Evolutionary conservation across 2,113 vertebrate species (phyloP).

Genomic region (Pachypanchax playfairii): DNA sequence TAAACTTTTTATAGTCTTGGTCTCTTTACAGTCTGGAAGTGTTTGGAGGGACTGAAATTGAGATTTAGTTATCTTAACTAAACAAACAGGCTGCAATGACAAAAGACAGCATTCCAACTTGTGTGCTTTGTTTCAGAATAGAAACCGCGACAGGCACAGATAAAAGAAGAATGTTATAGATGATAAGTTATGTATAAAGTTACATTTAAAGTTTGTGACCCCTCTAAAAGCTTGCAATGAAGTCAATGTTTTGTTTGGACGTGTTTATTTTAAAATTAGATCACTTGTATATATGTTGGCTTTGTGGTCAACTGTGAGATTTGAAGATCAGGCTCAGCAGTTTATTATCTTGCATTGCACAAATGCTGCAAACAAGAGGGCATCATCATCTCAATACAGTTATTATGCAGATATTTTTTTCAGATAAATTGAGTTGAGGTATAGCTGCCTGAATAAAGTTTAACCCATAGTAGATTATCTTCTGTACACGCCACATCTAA

Average conservation of each 20-base stretch:
- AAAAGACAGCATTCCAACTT: slow-evolving; percentile 30
- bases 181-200: slow-evolving; percentile 9
- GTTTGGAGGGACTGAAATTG: slow-evolving; percentile 46
- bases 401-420: too few species aligned
- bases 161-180: slow-evolving; percentile 17
- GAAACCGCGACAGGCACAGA: background rate
- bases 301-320: slow-evolving; percentile 2
- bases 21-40: slow-evolving; percentile 27
- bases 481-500: too few species aligned
- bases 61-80: slow-evolving; percentile 46
- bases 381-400: background rate
- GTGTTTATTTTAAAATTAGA: background rate
- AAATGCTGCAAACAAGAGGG: slow-evolving; percentile 4
- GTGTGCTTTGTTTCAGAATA: slow-evolving; percentile 31
- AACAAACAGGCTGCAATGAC: slow-evolving; percentile 45
- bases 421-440: too few species aligned
- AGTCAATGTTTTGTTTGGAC: background rate
- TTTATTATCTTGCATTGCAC: slow-evolving; percentile 3
- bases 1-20: slow-evolving; percentile 5
- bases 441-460: too few species aligned
- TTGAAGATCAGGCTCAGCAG: background rate
- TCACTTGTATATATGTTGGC: background rate
- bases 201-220: background rate
- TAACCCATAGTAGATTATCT: too few species aligned
- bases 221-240: background rate